These are phyloP conservation scores for Acanthurus lineatus DNA, from an alignment of 2,797 vertebrate species.

Conservation along the genomic window DNA sequence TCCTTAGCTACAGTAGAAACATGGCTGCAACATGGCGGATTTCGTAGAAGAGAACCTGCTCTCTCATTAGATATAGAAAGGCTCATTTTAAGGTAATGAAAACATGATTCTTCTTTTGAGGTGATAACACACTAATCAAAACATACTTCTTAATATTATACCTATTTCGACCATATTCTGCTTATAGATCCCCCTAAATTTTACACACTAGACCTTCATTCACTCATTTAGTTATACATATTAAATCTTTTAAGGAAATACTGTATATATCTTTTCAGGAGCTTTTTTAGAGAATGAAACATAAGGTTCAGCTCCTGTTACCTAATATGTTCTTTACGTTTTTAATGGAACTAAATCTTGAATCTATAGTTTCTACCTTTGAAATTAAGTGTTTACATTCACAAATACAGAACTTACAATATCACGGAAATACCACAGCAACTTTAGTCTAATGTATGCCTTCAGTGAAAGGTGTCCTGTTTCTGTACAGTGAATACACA, in stretches of 20 bases:
- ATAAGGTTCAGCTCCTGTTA: background rate
- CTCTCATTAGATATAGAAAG: too few species aligned
- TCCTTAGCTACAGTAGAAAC: too few species aligned
- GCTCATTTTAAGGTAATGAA: too few species aligned
- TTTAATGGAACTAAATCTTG: slow-evolving; percentile 9
- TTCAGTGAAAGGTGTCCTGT: slow-evolving; percentile 30
- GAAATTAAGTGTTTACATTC: slow-evolving; percentile 44
- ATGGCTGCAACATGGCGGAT: too few species aligned
- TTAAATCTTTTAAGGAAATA: background rate
- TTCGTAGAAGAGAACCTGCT: too few species aligned
- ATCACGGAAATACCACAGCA: slow-evolving; percentile 51
- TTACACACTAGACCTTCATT: too few species aligned
- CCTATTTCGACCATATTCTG: too few species aligned
- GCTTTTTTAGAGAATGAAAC: background rate
- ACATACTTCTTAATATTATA: too few species aligned
- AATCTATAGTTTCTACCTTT: slow-evolving; percentile 14
- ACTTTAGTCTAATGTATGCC: slow-evolving; percentile 23
- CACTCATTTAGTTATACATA: too few species aligned
- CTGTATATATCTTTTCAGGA: background rate
- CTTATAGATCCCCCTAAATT: too few species aligned
- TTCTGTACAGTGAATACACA: slow-evolving; percentile 56
- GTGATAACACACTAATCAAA: too few species aligned
- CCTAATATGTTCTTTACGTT: background rate
- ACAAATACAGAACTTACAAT: slow-evolving; percentile 57
- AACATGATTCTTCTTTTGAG: too few species aligned